Conservation (phyloP, 2,888 invertebrate species). For the Agonopterix heracliana region DNA sequence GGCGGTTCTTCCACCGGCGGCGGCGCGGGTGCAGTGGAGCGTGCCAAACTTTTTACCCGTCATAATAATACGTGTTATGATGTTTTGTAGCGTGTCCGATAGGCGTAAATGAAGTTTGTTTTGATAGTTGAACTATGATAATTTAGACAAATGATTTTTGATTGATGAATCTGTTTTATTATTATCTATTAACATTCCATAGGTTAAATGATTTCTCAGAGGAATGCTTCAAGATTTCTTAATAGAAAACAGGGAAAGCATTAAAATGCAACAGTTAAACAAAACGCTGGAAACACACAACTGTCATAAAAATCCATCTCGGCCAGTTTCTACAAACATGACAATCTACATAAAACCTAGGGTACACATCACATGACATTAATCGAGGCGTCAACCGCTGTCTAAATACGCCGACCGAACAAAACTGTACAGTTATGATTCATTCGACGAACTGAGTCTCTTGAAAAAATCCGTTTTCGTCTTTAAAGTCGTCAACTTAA, state of each 20-base stretch:
- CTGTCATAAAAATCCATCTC: conserved; percentile 1
- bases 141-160: conserved; percentile 5
- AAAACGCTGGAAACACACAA: not conserved
- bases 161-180: not conserved
- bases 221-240: too few species aligned
- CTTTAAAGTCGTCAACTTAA: too few species aligned
- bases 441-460: too few species aligned
- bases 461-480: too few species aligned
- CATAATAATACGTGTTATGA: conserved; percentile 53
- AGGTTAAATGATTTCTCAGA: too few species aligned
- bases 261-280: conserved; percentile 1
- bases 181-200: too few species aligned
- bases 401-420: conserved; percentile 48
- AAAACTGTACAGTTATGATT: conserved; percentile 45
- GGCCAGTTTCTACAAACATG: conserved; percentile 34
- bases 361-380: conserved; percentile 31
- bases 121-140: conserved; percentile 28
- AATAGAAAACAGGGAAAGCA: not conserved
- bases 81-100: conserved; percentile 36
- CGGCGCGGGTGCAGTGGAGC: conserved; percentile 29
- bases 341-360: conserved; percentile 28
- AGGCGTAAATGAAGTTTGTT: conserved; percentile 30
- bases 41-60: conserved; percentile 41
- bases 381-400: conserved; percentile 57
- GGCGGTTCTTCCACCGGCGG: conserved; percentile 8